Percentiles rank a stretch among this genome's conserved stretches.
phyloP scores from a whole-genome alignment of 2,888 invertebrate species.

The Magallana nippona region DNA sequence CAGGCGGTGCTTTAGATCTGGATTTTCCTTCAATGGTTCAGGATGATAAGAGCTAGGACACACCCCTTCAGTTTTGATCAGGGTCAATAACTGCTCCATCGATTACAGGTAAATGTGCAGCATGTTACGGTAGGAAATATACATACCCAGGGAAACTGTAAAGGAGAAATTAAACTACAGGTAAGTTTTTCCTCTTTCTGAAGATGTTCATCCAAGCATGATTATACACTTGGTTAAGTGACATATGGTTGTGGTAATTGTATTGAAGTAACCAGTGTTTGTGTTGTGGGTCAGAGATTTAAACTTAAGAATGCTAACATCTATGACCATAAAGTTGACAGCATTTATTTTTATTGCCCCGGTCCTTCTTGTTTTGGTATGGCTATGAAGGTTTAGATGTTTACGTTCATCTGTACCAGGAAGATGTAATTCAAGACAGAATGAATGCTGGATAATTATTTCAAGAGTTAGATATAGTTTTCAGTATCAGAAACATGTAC shows the following conservation, averaged over 20 bases:
- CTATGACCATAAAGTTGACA: too few species aligned
- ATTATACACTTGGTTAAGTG: neutral
- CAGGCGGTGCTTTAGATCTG: neutral
- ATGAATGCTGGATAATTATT: neutral
- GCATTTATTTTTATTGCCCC: too few species aligned
- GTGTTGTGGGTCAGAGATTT: too few species aligned
- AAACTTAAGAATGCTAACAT: too few species aligned
- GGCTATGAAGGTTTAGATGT: neutral
- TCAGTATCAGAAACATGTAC: neutral
- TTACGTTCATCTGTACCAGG: neutral
- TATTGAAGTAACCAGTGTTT: too few species aligned
- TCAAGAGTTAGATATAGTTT: neutral
- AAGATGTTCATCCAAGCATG: constrained; percentile 1
- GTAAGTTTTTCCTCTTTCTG: neutral
- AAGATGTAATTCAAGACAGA: neutral
- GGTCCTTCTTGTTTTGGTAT: too few species aligned
- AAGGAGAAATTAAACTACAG: neutral
- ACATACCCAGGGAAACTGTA: neutral
- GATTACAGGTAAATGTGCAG: neutral
- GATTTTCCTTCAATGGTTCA: neutral
- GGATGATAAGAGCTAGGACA: neutral
- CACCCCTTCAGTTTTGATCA: constrained; percentile 7
- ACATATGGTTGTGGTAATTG: neutral
- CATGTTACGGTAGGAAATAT: neutral
- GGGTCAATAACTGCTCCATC: constrained; percentile 1